Evolutionary conservation across 1,140 invertebrate species (phyloP).

Genomic region (Drosophila nigromelanica): DNA sequence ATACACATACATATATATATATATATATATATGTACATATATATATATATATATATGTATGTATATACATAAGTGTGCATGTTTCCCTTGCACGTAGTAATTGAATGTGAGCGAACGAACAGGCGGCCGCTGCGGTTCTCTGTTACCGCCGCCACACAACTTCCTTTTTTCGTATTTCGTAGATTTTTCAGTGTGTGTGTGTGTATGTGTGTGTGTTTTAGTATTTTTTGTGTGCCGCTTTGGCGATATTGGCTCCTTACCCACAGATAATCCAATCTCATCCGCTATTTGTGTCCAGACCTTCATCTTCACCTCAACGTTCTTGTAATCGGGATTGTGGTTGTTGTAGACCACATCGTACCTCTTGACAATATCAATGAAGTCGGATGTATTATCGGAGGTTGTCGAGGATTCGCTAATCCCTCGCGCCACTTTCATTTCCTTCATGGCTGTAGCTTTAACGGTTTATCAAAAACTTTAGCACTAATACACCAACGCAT

Average conservation of each 20-base stretch:
- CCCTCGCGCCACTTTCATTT: slow-evolving; percentile 74
- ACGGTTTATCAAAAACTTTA: slow-evolving; percentile 32
- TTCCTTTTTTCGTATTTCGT: slow-evolving; percentile 44
- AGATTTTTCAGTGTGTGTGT: slow-evolving; percentile 5
- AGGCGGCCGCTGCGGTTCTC: slow-evolving; percentile 33
- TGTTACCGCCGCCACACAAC: slow-evolving; percentile 33
- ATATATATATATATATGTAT: not conserved
- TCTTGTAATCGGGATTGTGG: slow-evolving; percentile 83
- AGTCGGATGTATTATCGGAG: slow-evolving; percentile 81
- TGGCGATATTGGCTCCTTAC: slow-evolving; percentile 57
- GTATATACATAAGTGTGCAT: slow-evolving; percentile 23
- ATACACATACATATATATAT: slow-evolving; percentile 24
- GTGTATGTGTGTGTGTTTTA: not conserved
- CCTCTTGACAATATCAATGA: slow-evolving; percentile 82
- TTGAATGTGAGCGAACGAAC: slow-evolving; percentile 52
- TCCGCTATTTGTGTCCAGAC: slow-evolving; percentile 82
- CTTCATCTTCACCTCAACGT: slow-evolving; percentile 81
- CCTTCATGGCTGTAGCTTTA: slow-evolving; percentile 53
- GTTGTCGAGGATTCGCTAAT: slow-evolving; percentile 81
- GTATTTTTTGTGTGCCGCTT: slow-evolving; percentile 1
- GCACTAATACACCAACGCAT: slow-evolving; percentile 7
- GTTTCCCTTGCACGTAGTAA: slow-evolving; percentile 48
- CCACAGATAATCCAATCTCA: slow-evolving; percentile 81
- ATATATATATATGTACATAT: not conserved
- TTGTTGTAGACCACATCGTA: slow-evolving; percentile 83